A percentile compares a stretch with the other conserved stretches of the same genome.
Evolutionary conservation across 2,113 vertebrate genomes (phyloP).

Genomic region (Promerops cafer): DNA sequence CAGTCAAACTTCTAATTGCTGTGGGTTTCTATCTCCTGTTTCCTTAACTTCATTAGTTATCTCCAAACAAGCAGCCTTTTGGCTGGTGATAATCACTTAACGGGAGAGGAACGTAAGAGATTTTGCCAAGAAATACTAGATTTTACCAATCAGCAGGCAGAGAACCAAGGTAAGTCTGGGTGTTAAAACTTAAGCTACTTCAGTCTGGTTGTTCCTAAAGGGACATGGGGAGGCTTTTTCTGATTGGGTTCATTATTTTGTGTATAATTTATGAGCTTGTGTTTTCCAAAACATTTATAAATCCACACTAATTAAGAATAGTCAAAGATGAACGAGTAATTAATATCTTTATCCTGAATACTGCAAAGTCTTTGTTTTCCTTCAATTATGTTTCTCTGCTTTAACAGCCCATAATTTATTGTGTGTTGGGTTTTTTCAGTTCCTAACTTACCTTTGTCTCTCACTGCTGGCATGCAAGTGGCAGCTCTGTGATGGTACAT

Average conservation of each 20-base stretch:
- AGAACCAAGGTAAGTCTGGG: constrained; percentile 69
- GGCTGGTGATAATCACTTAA: constrained; percentile 84
- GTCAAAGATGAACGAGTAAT: neutral
- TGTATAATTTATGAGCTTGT: neutral
- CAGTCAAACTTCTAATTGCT: neutral
- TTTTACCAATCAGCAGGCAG: constrained; percentile 72
- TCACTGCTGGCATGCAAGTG: neutral
- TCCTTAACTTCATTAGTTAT: constrained; percentile 86
- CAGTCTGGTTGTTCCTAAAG: neutral
- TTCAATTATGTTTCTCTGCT: neutral
- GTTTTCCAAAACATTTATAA: neutral
- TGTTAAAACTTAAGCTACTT: neutral
- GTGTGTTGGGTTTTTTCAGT: neutral
- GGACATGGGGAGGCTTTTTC: neutral
- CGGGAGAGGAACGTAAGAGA: constrained; percentile 79
- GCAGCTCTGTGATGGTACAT: neutral
- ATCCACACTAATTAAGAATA: neutral
- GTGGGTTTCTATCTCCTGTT: neutral
- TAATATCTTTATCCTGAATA: neutral
- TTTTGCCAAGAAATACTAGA: constrained; percentile 93
- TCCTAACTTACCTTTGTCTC: neutral
- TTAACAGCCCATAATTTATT: neutral
- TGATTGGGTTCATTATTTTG: neutral
- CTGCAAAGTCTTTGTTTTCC: neutral
- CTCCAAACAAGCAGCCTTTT: constrained; percentile 92